Evolutionary conservation across 2,797 vertebrate species (phyloP).

Genomic region (Ispidina lecontei): DNA sequence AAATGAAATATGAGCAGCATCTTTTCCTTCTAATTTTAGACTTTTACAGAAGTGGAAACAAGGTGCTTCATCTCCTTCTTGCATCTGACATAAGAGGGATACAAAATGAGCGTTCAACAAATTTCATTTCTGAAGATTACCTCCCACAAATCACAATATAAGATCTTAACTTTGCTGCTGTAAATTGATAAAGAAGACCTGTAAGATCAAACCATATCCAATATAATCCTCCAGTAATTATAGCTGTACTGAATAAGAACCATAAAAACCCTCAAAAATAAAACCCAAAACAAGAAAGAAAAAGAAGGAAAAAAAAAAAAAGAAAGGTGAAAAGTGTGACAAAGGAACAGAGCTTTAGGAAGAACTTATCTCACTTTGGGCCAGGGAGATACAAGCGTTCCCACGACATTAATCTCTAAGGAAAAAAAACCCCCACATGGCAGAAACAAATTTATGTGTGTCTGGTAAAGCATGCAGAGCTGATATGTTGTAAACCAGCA

Average conservation of each 20-base stretch:
- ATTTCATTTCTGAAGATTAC: slow-evolving; percentile 57
- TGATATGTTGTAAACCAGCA: not conserved
- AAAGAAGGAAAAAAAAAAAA: not conserved
- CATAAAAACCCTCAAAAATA: too few relatives aligned
- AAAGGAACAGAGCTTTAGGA: not conserved
- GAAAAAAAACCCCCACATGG: not conserved
- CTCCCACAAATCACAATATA: slow-evolving; percentile 14
- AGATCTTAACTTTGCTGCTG: slow-evolving; percentile 39
- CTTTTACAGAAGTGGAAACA: slow-evolving; percentile 10
- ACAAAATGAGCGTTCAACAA: slow-evolving; percentile 3
- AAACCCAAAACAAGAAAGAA: fast-evolving
- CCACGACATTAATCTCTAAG: not conserved
- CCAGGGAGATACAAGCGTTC: fast-evolving
- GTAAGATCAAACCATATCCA: not conserved
- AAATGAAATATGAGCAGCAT: slow-evolving; percentile 27
- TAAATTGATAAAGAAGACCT: slow-evolving; percentile 48
- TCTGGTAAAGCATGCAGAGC: not conserved
- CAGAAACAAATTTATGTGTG: not conserved
- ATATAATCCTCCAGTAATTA: not conserved
- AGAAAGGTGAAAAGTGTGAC: not conserved
- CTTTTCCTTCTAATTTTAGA: slow-evolving; percentile 46
- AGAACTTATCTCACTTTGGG: not conserved
- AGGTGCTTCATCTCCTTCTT: slow-evolving; percentile 42
- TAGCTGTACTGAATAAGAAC: not conserved
- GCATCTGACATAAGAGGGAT: slow-evolving; percentile 18